A percentile compares a stretch with the other conserved stretches of the same genome.
Evolutionary conservation across 2,113 vertebrate genomes (phyloP).

Genomic region (Sphyrna mokarran): DNA sequence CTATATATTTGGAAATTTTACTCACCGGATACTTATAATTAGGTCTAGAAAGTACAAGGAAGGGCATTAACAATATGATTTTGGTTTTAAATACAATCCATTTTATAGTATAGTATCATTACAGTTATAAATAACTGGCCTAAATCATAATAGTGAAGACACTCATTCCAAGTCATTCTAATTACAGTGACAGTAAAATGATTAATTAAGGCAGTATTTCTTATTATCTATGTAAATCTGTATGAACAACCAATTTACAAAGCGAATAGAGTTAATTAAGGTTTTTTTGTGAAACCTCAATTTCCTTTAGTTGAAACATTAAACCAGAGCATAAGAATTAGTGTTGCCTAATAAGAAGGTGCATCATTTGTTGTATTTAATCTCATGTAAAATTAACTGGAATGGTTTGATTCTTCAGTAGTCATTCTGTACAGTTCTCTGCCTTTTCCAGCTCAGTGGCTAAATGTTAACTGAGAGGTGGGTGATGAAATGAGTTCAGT

Average conservation of each 20-base stretch:
- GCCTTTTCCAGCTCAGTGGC: neutral
- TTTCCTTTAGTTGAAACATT: neutral
- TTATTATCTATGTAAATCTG: neutral
- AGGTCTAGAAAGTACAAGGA: neutral
- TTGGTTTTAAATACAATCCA: neutral
- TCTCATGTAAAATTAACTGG: constrained; percentile 9
- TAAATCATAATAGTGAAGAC: constrained; percentile 2
- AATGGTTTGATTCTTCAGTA: neutral
- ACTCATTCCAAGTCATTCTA: neutral
- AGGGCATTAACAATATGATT: neutral
- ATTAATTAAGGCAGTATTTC: neutral
- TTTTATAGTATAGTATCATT: neutral
- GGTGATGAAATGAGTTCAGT: neutral
- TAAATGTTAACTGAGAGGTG: neutral
- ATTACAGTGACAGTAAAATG: neutral
- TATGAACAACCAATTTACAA: neutral
- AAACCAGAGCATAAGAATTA: too few species aligned
- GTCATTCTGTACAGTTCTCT: neutral
- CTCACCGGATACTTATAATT: neutral
- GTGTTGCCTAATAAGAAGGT: neutral
- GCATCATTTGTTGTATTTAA: neutral
- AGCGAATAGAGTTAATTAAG: neutral
- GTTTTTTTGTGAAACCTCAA: neutral
- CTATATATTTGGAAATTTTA: neutral
- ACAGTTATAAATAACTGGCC: neutral